Percentiles rank a stretch among this genome's conserved stretches.
Evolutionary conservation across 2,113 vertebrate genomes (phyloP).

Genomic region (Micronycteris hirsuta): DNA sequence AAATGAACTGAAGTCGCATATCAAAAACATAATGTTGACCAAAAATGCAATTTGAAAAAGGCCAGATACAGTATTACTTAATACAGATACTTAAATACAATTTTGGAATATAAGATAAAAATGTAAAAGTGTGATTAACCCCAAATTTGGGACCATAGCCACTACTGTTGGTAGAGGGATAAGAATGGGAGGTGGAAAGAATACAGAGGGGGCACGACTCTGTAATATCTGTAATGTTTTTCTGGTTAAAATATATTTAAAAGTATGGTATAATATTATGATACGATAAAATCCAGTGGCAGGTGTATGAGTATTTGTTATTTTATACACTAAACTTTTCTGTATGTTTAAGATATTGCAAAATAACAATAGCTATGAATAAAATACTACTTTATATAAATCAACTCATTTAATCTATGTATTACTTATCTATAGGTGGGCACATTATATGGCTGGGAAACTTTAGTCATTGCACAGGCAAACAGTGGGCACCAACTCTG

Average conservation of each 20-base stretch:
- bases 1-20: not conserved
- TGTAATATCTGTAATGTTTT: not conserved
- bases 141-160: not conserved
- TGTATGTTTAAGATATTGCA: not conserved
- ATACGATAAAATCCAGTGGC: not conserved
- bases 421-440: not conserved
- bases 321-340: not conserved
- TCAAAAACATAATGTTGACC: not conserved
- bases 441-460: not conserved
- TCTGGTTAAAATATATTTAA: not conserved
- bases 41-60: not conserved
- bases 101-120: conserved; percentile 8
- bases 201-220: not conserved
- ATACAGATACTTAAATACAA: not conserved
- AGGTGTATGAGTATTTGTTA: not conserved
- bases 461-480: not conserved
- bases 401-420: not conserved
- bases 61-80: not conserved
- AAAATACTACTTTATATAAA: not conserved
- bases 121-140: not conserved
- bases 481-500: not conserved
- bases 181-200: not conserved
- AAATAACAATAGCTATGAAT: not conserved
- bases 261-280: not conserved
- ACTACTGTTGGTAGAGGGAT: not conserved